Evolutionary conservation across 2,888 invertebrate species (phyloP).

Genomic region (Pristionchus arcanus): DNA sequence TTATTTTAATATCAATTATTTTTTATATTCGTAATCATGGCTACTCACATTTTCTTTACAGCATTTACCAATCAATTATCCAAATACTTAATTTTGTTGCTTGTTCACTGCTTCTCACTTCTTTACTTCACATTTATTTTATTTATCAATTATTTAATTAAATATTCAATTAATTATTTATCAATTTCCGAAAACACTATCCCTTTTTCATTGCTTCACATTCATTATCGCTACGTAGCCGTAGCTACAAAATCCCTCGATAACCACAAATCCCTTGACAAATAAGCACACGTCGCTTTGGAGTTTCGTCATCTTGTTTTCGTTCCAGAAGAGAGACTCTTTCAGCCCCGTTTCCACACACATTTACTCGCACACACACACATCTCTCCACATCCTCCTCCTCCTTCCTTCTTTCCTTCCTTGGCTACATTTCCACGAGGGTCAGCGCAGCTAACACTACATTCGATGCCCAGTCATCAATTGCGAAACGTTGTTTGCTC

Average conservation of each 20-base stretch:
- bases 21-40: not conserved
- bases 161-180: too few species aligned
- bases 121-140: too few species aligned
- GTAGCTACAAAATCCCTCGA: not conserved
- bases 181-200: too few species aligned
- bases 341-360: not conserved
- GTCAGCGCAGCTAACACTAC: not conserved
- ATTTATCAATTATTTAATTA: too few species aligned
- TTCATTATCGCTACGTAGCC: too few species aligned
- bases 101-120: too few species aligned
- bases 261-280: not conserved
- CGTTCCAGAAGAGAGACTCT: not conserved
- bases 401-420: not conserved
- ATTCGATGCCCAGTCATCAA: not conserved
- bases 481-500: not conserved
- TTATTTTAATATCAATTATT: not conserved
- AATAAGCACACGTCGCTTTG: not conserved
- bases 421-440: not conserved
- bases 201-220: too few species aligned
- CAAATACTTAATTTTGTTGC: too few species aligned
- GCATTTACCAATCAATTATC: too few species aligned
- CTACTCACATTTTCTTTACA: too few species aligned
- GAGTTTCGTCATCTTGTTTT: not conserved
- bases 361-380: not conserved
- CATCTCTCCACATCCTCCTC: not conserved